Evolutionary conservation across 2,113 vertebrate genomes (phyloP), one percentile per base, ranked within the genome.

Genomic region (Hyperopisus bebe): DNA sequence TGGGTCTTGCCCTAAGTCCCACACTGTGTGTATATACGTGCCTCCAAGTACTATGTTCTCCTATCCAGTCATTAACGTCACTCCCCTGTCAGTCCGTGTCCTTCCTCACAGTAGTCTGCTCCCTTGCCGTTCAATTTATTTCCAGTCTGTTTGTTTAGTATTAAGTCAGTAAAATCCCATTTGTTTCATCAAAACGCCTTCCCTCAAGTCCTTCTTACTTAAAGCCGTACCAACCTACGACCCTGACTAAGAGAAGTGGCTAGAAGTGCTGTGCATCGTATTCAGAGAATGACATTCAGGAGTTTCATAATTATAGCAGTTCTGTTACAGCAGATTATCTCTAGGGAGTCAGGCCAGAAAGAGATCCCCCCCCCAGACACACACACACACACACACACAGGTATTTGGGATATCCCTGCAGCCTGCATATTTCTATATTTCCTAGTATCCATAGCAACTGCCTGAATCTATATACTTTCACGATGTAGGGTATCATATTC

Each of bases 361-460:
- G 82, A 24, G 42, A 21, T 0, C 7, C 39, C 82, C 17, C 42
- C 21, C 39, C 21, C 53, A 19, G 31, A 48, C 53, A 62, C 35
- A 53, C 55, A 66, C 19, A 58, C 58, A 27, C 62, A 27, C 62
- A 66, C 58, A 27, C 3, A 66, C n/a, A 48, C 13, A 35, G 62
- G 44, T 74, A 31, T 84, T n/a, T 74, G 62, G 88, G 88, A 62
- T 74, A 66, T 70, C 58, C 88, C 88, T 88, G 62, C 42, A 88
- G 46, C 66, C 88, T 62, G 53, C 87, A 66, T n/a, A 62, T 46
- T 88, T 27, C 58, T 58, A 66, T n/a, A 44, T 46, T 50, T 27
- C 44, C 88, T 35, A 17, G 88, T 88, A n/a, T 74, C 88, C 88
- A 88, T 88, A 44, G 88, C 62, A 70, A 88, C 88, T 17, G 62